A percentile compares a stretch with the other conserved stretches of the same genome.
Evolutionary conservation across 2,797 vertebrate species (phyloP).

Genomic region (Scarus forsteni): DNA sequence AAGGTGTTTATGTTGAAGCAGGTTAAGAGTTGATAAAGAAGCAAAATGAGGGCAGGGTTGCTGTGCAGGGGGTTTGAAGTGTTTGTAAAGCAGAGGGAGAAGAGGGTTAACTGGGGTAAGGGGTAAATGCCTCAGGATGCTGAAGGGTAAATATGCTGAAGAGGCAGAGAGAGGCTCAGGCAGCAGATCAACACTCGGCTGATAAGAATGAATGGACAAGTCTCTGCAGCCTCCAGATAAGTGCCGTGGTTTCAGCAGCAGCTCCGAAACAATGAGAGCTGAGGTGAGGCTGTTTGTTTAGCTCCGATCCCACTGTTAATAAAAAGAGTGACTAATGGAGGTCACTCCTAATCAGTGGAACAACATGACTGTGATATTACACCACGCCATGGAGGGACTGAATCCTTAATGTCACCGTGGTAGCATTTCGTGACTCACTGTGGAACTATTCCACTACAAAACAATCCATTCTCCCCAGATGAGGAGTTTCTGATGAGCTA

Average conservation of each 20-base stretch:
- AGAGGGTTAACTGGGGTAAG: not conserved
- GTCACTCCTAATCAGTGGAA: conserved; percentile 12
- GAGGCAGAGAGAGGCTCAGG: not conserved
- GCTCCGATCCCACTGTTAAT: too few relatives aligned
- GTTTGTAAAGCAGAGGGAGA: not conserved
- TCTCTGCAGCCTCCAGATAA: conserved; percentile 50
- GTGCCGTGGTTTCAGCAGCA: conserved; percentile 8
- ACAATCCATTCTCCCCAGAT: not conserved
- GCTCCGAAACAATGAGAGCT: conserved; percentile 37
- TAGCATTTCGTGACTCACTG: not conserved
- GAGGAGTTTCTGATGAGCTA: not conserved
- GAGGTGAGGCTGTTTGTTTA: conserved; percentile 13
- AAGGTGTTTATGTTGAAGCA: not conserved
- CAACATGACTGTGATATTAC: conserved; percentile 2
- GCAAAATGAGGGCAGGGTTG: not conserved
- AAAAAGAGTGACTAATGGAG: not conserved
- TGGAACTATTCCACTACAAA: not conserved
- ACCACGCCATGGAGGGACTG: not conserved
- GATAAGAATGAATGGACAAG: conserved; percentile 43
- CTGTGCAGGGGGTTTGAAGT: not conserved
- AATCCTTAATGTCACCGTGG: not conserved
- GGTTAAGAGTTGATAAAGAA: not conserved
- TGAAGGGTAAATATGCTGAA: not conserved
- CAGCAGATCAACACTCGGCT: not conserved
- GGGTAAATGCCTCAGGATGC: not conserved